Evolutionary conservation across 2,797 vertebrate species (phyloP), one percentile per base, ranked within the genome.

Genomic region (Cichlasoma orientale): DNA sequence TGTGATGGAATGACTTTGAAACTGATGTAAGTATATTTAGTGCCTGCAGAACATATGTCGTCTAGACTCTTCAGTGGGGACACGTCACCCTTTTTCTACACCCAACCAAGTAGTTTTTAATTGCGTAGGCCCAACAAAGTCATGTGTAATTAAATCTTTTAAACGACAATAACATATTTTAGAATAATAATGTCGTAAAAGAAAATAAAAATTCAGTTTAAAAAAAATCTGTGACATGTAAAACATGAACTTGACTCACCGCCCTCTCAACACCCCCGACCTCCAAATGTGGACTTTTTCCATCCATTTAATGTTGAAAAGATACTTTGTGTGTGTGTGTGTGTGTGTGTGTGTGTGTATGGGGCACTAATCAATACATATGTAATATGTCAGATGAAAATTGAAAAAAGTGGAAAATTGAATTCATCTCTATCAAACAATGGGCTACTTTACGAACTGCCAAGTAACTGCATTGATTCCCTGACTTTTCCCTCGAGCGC

Each of bases 251-350:
- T 33, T 29, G 29, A 29, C 5, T 29, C 29, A 29, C 29, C 29
- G 4, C 5, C 5, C 3, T 29, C 5, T 5, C 29, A 29, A 29
- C 29, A 29, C 29, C 29, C 27, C 31, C 31, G 31, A 33, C 31
- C 31, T 27, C 38, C 59, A 63, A 23, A 16, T 18, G 0, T 63
- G 14, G 3, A 44, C 8, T 44, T 63, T 12, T 25, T 0, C n/a
- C 1, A 23, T 21, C 23, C 38, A 66, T 27, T 66, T 25, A 66
- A 66, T 27, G 23, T 27, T 23, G 44, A 19, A 63, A 44, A 27
- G 21, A 66, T 59, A n/a, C 36, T 21, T 1, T 52, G 4, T 33
- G n/a, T n/a, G n/a, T n/a, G n/a, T n/a, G n/a, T n/a, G n/a, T n/a
- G n/a, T n/a, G n/a, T n/a, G n/a, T n/a, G n/a, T n/a, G n/a, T 33